Conservation (phyloP, 2,797 vertebrate genomes). For the Gambelia wislizenii region DNA sequence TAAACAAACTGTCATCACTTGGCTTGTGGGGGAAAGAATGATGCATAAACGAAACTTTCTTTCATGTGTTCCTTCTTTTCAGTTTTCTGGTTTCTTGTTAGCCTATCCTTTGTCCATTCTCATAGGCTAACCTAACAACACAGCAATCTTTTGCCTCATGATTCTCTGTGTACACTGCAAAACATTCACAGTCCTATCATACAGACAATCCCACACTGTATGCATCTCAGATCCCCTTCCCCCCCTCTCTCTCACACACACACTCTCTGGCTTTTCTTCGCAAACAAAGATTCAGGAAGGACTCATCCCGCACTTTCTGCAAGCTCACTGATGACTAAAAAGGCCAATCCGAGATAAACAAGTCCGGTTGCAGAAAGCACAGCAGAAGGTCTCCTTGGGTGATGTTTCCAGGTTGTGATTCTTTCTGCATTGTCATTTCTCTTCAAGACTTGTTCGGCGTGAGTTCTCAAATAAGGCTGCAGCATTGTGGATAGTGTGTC, state of each 20-base stretch:
- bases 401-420: no score
- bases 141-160: neutral
- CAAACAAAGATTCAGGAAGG: no score
- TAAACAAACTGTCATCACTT: slow-evolving; percentile 10
- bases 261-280: no score
- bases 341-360: no score
- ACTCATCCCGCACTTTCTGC: no score
- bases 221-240: neutral
- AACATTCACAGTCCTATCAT: neutral
- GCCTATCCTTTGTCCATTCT: neutral
- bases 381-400: no score
- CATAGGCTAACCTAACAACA: neutral
- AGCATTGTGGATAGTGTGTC: no score
- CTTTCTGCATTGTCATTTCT: no score
- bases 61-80: neutral
- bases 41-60: neutral
- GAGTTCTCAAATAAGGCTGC: no score
- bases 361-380: no score
- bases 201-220: neutral
- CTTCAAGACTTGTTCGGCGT: no score
- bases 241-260: neutral
- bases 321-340: no score
- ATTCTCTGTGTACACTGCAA: neutral
- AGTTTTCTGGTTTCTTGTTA: neutral
- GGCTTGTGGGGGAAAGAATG: neutral